Conservation (phyloP, 2,888 invertebrate species). For the Chrysina gloriosa region DNA sequence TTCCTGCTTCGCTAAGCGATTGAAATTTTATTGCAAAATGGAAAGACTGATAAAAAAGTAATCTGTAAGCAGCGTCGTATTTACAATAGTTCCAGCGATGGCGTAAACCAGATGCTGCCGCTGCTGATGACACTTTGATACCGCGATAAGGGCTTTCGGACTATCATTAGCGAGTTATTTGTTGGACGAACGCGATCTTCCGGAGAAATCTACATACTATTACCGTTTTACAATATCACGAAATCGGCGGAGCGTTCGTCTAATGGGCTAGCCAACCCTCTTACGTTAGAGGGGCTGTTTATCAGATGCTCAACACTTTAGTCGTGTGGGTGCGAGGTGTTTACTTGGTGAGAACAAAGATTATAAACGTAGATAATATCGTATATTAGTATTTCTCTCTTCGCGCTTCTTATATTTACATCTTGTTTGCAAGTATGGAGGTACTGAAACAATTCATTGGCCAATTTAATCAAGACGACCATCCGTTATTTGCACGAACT, state of each 20-base stretch:
- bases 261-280: too few relatives aligned
- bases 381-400: too few relatives aligned
- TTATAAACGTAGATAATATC: too few relatives aligned
- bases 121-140: slow-evolving; percentile 33
- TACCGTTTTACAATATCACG: slow-evolving; percentile 21
- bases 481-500: too few relatives aligned
- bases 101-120: slow-evolving; percentile 4
- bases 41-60: background rate
- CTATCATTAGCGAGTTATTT: slow-evolving; percentile 25
- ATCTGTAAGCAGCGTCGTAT: background rate
- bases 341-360: too few relatives aligned
- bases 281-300: too few relatives aligned
- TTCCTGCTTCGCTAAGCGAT: background rate
- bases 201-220: slow-evolving; percentile 23
- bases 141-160: slow-evolving; percentile 28
- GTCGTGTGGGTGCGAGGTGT: too few relatives aligned
- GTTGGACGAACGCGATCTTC: slow-evolving; percentile 6
- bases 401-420: too few relatives aligned
- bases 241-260: background rate
- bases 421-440: too few relatives aligned
- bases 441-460: too few relatives aligned
- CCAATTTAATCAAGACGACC: too few relatives aligned
- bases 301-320: too few relatives aligned
- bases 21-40: background rate
- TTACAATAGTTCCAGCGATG: slow-evolving; percentile 17